These are phyloP conservation scores for Channallabes apus DNA, from an alignment of 2,797 vertebrate species.

Conservation along the genomic window DNA sequence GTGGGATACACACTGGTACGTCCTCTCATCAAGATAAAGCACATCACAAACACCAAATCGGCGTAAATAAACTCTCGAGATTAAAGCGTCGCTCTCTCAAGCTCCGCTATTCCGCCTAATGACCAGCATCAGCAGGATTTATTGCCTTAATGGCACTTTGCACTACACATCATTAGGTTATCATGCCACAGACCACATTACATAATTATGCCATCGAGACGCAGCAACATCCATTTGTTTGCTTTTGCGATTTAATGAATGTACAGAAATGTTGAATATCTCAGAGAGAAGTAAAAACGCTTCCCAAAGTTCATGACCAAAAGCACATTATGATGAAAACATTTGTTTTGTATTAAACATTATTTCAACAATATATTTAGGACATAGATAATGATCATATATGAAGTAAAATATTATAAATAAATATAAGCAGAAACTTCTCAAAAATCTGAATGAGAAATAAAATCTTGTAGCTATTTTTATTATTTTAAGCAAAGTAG, in stretches of 20 bases:
- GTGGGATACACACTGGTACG: not conserved
- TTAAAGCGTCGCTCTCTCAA: not conserved
- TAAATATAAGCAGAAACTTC: too few relatives aligned
- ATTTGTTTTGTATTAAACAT: not conserved
- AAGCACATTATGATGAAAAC: not conserved
- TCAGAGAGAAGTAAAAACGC: not conserved
- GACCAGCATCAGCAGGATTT: constrained; percentile 12
- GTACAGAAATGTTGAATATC: not conserved
- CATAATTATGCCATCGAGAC: not conserved
- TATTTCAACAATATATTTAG: not conserved
- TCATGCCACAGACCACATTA: constrained; percentile 6
- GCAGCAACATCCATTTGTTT: not conserved
- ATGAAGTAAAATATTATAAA: too few relatives aligned
- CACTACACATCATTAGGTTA: constrained; percentile 13
- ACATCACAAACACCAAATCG: not conserved
- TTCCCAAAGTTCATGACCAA: not conserved
- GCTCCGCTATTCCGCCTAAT: not conserved
- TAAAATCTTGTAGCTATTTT: too few relatives aligned
- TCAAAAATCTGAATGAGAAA: too few relatives aligned
- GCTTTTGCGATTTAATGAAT: not conserved
- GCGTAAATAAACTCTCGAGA: not conserved
- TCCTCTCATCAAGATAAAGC: not conserved
- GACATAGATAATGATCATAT: not conserved
- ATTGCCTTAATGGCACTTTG: constrained; percentile 8
- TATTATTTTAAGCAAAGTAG: too few relatives aligned